Evolutionary conservation across 1,140 invertebrate species (phyloP).

Genomic region (Zophobas atratus): DNA sequence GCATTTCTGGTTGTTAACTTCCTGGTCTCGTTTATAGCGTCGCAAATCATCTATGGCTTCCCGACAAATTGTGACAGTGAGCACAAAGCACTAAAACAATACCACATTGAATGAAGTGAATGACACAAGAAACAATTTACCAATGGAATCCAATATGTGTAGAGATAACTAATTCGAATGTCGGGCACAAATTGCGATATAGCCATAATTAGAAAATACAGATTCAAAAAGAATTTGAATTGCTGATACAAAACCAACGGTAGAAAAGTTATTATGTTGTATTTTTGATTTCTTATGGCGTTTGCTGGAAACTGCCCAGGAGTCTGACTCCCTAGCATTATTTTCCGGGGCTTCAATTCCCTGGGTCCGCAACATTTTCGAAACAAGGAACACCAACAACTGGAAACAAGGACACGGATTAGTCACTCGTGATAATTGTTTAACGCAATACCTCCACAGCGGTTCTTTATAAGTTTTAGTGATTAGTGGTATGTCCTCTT

Average conservation of each 20-base stretch:
- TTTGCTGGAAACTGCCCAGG: constrained; percentile 93
- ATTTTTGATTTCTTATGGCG: constrained; percentile 99
- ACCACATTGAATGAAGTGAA: constrained; percentile 4
- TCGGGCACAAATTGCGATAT: constrained; percentile 97
- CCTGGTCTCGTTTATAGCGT: constrained; percentile 91
- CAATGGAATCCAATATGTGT: constrained; percentile 99
- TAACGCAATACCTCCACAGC: constrained; percentile 62
- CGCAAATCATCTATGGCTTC: constrained; percentile 98
- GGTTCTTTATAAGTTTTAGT: constrained; percentile 72
- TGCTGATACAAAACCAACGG: constrained; percentile 98
- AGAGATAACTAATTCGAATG: constrained; percentile 96
- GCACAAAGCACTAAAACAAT: constrained; percentile 87
- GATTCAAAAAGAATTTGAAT: constrained; percentile 98
- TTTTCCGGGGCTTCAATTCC: constrained; percentile 77
- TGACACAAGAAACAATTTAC: constrained; percentile 67
- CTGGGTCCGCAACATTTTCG: constrained; percentile 78
- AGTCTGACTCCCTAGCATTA: constrained; percentile 76
- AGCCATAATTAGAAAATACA: constrained; percentile 99
- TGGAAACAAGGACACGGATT: constrained; percentile 65
- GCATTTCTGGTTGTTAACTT: constrained; percentile 95
- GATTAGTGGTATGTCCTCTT: constrained; percentile 78
- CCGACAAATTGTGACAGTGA: constrained; percentile 94
- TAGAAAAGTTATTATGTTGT: constrained; percentile 98
- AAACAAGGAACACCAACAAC: constrained; percentile 78
- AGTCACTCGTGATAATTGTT: constrained; percentile 15